A percentile compares a stretch with the other conserved stretches of the same genome.
phyloP scores from a whole-genome alignment of 2,113 vertebrate species.

The Scytalopus superciliaris region DNA sequence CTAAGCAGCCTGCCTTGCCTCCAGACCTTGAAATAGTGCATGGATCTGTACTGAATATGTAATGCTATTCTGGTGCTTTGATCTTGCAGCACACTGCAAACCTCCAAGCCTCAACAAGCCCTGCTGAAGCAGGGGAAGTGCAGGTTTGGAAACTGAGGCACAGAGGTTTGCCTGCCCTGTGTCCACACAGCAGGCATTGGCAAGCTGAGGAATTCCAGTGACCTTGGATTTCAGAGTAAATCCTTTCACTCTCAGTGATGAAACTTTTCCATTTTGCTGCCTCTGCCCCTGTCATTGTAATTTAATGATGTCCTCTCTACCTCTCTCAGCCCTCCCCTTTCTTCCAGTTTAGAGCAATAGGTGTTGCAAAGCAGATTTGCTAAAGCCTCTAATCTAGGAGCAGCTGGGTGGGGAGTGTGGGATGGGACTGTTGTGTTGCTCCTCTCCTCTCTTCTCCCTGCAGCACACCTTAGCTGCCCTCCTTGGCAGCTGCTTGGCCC shows the following conservation, averaged over 20 bases:
- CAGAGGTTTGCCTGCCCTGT: neutral
- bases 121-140: neutral
- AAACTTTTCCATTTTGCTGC: neutral
- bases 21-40: neutral
- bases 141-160: slow-evolving; percentile 22
- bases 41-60: neutral
- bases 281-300: neutral
- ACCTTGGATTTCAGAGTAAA: neutral
- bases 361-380: neutral
- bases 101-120: slow-evolving; percentile 36
- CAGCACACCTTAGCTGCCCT: fast-evolving
- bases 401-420: neutral
- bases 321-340: neutral
- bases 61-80: slow-evolving; percentile 21
- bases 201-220: neutral
- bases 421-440: neutral
- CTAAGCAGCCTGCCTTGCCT: neutral
- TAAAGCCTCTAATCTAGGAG: neutral
- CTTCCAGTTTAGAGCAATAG: neutral
- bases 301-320: neutral
- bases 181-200: neutral
- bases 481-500: neutral
- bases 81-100: slow-evolving; percentile 15
- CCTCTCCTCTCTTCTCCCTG: neutral
- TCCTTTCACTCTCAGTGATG: neutral